These are phyloP conservation scores for Tamandua tetradactyla DNA, from an alignment of 2,797 vertebrate species.

Conservation along the genomic window DNA sequence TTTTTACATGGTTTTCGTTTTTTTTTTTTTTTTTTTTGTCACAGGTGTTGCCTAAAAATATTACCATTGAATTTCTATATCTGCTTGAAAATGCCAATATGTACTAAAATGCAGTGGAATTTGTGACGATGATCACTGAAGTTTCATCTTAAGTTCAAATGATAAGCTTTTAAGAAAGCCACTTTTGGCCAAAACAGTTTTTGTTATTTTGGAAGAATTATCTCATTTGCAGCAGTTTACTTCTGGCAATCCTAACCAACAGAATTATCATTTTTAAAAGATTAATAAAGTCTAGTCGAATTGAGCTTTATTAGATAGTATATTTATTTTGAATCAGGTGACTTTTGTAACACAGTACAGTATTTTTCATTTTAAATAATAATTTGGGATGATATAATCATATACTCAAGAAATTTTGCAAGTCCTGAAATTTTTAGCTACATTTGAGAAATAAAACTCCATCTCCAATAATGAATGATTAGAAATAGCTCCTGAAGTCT, in stretches of 20 bases:
- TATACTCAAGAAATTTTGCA: neutral
- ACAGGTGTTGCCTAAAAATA: slow-evolving; percentile 20
- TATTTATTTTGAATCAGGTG: slow-evolving; percentile 28
- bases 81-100: slow-evolving; percentile 24
- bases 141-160: neutral
- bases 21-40: slow-evolving; percentile 20
- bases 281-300: neutral
- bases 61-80: neutral
- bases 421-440: slow-evolving; percentile 32
- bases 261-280: slow-evolving; percentile 37
- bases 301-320: neutral
- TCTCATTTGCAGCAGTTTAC: slow-evolving; percentile 2
- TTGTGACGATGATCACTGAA: neutral
- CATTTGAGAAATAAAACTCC: slow-evolving; percentile 22
- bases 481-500: neutral
- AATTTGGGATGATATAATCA: slow-evolving; percentile 2
- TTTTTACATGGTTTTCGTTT: too few species aligned
- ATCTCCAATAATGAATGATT: neutral
- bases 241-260: neutral
- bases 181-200: neutral
- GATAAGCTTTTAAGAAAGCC: neutral
- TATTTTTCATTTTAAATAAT: slow-evolving; percentile 53
- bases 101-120: neutral
- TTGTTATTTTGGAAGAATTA: slow-evolving; percentile 43
- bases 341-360: neutral